Percentiles rank a stretch among this genome's conserved stretches.
Conservation (phyloP, 2,888 invertebrate genomes). For the Ceriagrion tenellum region DNA sequence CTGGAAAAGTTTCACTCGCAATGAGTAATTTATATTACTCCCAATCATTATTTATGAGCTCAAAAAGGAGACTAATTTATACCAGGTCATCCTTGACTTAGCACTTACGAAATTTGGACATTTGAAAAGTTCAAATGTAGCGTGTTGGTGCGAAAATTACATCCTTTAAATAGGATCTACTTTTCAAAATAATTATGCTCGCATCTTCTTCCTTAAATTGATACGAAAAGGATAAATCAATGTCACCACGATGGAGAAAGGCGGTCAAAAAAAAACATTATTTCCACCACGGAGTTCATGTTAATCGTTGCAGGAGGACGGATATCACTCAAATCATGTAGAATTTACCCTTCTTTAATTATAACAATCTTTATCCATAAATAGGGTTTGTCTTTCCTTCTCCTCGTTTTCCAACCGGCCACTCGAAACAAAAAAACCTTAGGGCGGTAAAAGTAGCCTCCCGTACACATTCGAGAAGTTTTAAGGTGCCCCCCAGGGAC, state of each 20-base stretch:
- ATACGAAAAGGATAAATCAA: not conserved
- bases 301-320: not conserved
- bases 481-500: conserved; percentile 34
- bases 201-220: not conserved
- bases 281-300: too few species aligned
- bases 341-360: not conserved
- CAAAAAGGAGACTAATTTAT: too few species aligned
- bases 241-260: not conserved
- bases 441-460: conserved; percentile 58
- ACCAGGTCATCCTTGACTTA: too few species aligned
- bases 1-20: too few species aligned
- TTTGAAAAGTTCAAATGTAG: too few species aligned
- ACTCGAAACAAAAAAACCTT: conserved; percentile 34
- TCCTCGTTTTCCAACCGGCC: not conserved
- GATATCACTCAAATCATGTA: not conserved
- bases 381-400: not conserved
- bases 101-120: too few species aligned
- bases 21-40: too few species aligned
- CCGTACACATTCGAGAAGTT: not conserved
- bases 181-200: too few species aligned
- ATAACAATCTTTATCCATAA: not conserved
- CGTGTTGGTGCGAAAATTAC: too few species aligned
- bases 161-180: too few species aligned
- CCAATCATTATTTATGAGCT: too few species aligned
- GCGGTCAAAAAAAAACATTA: not conserved